Evolutionary conservation across 2,113 vertebrate genomes (phyloP), one percentile per base, ranked within the genome.

Genomic region (Ictalurus punctatus): DNA sequence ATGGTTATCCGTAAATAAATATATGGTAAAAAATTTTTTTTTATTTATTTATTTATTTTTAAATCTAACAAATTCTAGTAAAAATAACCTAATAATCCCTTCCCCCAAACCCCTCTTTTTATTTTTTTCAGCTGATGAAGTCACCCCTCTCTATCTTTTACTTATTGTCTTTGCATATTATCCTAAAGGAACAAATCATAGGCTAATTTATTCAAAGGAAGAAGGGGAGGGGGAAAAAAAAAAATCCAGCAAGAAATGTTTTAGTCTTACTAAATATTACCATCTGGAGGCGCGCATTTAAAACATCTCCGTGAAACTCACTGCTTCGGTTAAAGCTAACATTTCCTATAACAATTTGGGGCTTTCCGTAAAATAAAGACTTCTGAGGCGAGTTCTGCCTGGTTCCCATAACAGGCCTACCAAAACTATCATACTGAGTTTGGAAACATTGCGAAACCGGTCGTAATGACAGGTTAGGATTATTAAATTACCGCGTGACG

Each of bases 401-500:
- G 95, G 89, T 95, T 95, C 90, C 94, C 94, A 95, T 96, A 95
- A 96, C 44, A 48, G 44, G 44, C 44, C 44, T 52, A 86, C 91
- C 91, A 83, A 83, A 93, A 93, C 80, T 81, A 95, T 95, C 95
- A 93, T 90, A 93, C 92, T 94, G 90, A 95, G 93, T 92, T 94
- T 92, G 88, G 92, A 90, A 91, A 85, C 92, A 90, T 90, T 71
- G 89, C 83, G 85, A 86, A 90, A 91, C 92, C 89, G 93, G 87
- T 91, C 93, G 93, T 96, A 96, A 95, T 96, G 95, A 96, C 96
- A 96, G 94, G 93, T 95, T 91, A 90, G 94, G 93, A 94, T 96
- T 95, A 96, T 96, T 96, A 95, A 95, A 96, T 96, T 96, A 96
- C 95, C 91, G 92, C 91, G 90, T 91, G 92, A 95, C 95, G 95